Conservation (phyloP, 1,140 invertebrate genomes). For the Brachionus angularis region DNA sequence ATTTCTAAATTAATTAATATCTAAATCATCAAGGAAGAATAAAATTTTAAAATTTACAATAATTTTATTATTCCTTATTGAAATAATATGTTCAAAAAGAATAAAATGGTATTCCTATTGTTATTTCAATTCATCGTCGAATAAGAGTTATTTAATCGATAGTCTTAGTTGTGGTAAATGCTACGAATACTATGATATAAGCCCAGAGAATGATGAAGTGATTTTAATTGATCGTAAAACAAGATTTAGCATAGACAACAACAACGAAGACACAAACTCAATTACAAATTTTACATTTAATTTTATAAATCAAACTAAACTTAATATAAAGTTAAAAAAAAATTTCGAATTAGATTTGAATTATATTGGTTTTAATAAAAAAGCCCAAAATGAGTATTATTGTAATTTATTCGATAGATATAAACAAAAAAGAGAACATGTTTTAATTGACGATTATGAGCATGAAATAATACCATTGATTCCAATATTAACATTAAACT, state of each 20-base stretch:
- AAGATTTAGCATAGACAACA: not conserved
- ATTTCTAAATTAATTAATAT: no score
- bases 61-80: not conserved
- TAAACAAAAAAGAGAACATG: not conserved
- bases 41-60: not conserved
- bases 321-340: no score
- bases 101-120: constrained; percentile 30
- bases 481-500: not conserved
- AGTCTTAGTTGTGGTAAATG: constrained; percentile 19
- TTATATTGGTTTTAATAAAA: no score
- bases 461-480: not conserved
- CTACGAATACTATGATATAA: not conserved
- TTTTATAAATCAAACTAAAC: constrained; percentile 21
- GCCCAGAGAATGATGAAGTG: no score
- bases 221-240: no score
- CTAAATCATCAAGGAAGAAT: not conserved
- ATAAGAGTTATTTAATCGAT: not conserved
- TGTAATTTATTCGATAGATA: constrained; percentile 11
- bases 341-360: no score
- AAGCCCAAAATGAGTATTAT: constrained; percentile 23
- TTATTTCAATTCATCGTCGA: constrained; percentile 12
- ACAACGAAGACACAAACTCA: not conserved
- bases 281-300: not conserved
- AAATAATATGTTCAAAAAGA: not conserved
- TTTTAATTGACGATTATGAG: not conserved